Evolutionary conservation across 2,888 invertebrate genomes (phyloP).

Genomic region (Saturnia pavonia): DNA sequence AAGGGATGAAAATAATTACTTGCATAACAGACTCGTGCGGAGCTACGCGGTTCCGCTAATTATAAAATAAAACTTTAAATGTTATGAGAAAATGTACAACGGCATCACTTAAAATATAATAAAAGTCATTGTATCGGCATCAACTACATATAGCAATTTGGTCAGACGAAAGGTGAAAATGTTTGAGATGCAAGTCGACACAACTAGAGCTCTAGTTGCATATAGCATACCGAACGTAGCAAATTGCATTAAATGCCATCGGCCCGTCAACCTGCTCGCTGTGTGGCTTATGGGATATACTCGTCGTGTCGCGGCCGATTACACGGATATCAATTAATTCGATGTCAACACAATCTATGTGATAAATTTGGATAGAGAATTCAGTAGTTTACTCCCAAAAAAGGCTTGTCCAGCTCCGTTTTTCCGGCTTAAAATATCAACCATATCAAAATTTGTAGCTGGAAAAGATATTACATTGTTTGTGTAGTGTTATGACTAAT

Average conservation of each 20-base stretch:
- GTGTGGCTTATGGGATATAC: conserved; percentile 8
- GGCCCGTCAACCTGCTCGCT: neutral
- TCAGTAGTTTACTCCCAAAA: too few relatives aligned
- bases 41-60: too few relatives aligned
- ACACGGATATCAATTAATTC: conserved; percentile 4
- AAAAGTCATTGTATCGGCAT: neutral
- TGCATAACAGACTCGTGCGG: too few relatives aligned
- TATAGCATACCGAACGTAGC: conserved; percentile 16
- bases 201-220: conserved; percentile 5
- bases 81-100: neutral
- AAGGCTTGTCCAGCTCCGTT: too few relatives aligned
- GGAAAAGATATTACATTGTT: too few relatives aligned
- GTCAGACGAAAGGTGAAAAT: neutral
- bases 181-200: conserved; percentile 5
- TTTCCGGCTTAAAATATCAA: too few relatives aligned
- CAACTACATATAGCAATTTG: neutral
- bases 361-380: too few relatives aligned
- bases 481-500: too few relatives aligned
- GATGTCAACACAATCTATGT: conserved; percentile 11
- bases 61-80: neutral
- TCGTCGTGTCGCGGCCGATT: conserved; percentile 5
- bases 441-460: too few relatives aligned
- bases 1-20: too few relatives aligned
- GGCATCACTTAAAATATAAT: neutral
- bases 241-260: conserved; percentile 16